A percentile compares a stretch with the other conserved stretches of the same genome.
Evolutionary conservation across 1,140 invertebrate genomes (phyloP).

Genomic region (Saccostrea cuccullata): DNA sequence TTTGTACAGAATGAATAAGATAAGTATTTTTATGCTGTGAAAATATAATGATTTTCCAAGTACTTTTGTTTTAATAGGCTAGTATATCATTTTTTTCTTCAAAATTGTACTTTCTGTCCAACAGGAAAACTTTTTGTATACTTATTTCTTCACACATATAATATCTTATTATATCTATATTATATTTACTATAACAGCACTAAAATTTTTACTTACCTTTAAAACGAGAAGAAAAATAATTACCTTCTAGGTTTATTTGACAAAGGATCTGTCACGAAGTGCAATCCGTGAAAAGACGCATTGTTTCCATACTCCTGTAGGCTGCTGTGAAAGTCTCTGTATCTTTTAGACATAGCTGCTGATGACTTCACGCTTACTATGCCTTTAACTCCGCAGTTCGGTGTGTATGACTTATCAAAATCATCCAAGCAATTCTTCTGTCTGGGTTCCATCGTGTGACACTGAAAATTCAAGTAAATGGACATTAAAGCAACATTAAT

Average conservation of each 20-base stretch:
- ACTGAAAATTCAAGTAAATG: background rate
- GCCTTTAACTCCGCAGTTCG: background rate
- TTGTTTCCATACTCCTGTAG: constrained; percentile 7
- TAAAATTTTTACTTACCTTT: no score
- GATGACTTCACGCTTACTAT: background rate
- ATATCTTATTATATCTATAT: no score
- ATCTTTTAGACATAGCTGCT: background rate
- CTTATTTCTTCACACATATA: no score
- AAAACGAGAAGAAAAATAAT: background rate
- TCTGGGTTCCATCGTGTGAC: background rate
- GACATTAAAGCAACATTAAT: background rate
- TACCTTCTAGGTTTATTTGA: constrained; percentile 31
- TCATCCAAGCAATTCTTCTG: background rate
- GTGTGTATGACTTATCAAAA: constrained; percentile 11
- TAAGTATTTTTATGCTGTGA: no score
- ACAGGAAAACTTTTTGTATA: no score
- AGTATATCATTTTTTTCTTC: no score
- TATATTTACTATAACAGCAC: no score
- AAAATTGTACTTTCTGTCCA: no score
- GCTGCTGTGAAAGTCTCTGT: background rate
- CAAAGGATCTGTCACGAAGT: background rate
- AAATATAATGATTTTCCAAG: no score
- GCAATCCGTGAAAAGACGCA: constrained; percentile 38
- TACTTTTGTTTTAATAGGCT: no score
- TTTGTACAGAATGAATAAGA: no score